Conservation (phyloP, 2,797 vertebrate species). For the Sternotherus odoratus region DNA sequence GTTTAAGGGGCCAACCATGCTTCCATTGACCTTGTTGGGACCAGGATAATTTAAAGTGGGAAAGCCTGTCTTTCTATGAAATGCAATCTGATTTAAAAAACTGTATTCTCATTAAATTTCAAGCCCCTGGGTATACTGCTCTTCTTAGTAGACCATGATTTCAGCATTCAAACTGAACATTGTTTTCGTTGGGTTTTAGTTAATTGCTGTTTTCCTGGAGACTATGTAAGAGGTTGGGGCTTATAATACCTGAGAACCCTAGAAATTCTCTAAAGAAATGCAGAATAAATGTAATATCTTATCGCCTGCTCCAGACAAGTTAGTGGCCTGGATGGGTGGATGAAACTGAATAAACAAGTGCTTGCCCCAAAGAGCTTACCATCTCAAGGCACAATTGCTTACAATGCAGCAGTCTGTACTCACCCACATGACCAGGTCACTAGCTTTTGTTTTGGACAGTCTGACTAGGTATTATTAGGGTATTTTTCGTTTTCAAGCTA, state of each 20-base stretch:
- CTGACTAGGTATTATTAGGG: not conserved
- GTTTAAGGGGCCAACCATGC: not conserved
- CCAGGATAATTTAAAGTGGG: rapidly evolving
- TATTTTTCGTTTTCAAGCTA: not conserved
- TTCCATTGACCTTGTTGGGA: rapidly evolving
- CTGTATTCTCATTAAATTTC: not conserved
- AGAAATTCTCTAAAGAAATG: not conserved
- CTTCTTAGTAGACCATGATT: rapidly evolving
- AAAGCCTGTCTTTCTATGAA: not conserved
- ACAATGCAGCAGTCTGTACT: not conserved
- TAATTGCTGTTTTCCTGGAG: not conserved
- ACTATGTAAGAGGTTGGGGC: not conserved
- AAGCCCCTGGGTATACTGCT: rapidly evolving
- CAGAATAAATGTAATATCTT: not conserved
- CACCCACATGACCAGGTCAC: not conserved
- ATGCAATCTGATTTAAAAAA: rapidly evolving
- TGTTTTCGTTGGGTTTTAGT: not conserved
- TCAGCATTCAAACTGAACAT: not conserved
- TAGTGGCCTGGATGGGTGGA: rapidly evolving
- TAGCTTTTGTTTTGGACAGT: not conserved
- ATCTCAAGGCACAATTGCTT: rapidly evolving
- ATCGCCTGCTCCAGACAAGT: not conserved
- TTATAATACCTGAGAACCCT: not conserved
- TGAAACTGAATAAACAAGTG: rapidly evolving
- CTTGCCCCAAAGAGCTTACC: not conserved